phyloP scores from a whole-genome alignment of 2,797 vertebrate species.

The Otolemur crassicaudatus region DNA sequence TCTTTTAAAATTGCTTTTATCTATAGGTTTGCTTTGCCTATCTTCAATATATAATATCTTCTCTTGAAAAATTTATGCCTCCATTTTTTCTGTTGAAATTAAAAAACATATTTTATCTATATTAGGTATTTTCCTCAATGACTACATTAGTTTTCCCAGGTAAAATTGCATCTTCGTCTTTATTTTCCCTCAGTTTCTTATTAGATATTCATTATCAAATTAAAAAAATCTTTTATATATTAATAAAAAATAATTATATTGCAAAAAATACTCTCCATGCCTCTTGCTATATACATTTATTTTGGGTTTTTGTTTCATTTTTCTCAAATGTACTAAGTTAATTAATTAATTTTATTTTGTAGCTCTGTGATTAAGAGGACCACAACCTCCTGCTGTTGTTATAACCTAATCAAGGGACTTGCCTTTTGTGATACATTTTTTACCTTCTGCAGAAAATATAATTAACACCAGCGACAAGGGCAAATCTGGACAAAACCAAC shows the following conservation, averaged over 20 bases:
- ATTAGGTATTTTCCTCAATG: neutral
- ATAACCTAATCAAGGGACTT: neutral
- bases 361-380: neutral
- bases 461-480: neutral
- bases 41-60: neutral
- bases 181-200: neutral
- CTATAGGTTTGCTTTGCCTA: neutral
- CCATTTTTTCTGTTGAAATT: neutral
- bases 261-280: neutral
- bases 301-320: neutral
- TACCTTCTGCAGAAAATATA: neutral
- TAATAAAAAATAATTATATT: neutral
- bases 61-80: neutral
- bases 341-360: neutral
- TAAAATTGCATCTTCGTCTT: neutral
- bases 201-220: neutral
- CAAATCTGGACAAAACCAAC: neutral
- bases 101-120: neutral
- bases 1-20: neutral
- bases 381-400: neutral
- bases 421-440: neutral
- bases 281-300: neutral
- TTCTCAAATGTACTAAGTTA: neutral
- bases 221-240: neutral
- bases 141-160: neutral